Base-by-base conservation (phyloP, 2,797 vertebrate species). In the Emydoidea blandingii region DNA sequence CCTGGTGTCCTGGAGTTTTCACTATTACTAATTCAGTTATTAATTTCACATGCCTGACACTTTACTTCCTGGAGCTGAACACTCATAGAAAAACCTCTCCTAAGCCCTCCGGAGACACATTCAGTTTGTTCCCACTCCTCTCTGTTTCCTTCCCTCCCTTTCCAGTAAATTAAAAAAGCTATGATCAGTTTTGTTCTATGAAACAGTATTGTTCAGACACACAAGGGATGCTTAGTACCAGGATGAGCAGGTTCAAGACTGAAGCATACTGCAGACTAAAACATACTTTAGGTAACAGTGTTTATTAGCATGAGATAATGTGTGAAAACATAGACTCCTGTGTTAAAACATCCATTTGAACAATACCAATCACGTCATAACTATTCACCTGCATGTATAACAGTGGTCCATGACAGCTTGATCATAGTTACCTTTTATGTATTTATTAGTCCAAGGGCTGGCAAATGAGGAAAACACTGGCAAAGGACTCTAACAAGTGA, bases 91-190 rank as follows among this genome's bases (percentile, higher is more conserved):
- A 1, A 23, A 10, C 6, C 79, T 34, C 79, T 80, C 59, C 53
- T 56, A 18, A 25, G 6, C 25, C 50, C 53, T 4, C 41, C 4
- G 0, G 2, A 44, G 9, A 1, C 4, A 1, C 4, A 62, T 83
- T 54, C 44, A 49, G 25, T 3, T 87, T 57, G 62, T 83, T 62
- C 37, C 50, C 12, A 21, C 19, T 41, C 47, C 12, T 18, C n/a
- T 65, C 34, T 19, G 29, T 52, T 53, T 50, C 37, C 9, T 92
- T 87, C 15, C 89, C 53, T 52, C 4, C 12, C 5, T 54, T 87
- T 50, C 81, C 19, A 12, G 19, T 6, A 41, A 57, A 29, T 29
- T 76, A 37, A 19, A 76, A 79, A 56, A 47, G 16, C 53, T 57
- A 8, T 1, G 50, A 31, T 59, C 56, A 57, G n/a, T 78, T 12